phyloP scores from a whole-genome alignment of 2,888 invertebrate genomes.

The Dicycla oo region DNA sequence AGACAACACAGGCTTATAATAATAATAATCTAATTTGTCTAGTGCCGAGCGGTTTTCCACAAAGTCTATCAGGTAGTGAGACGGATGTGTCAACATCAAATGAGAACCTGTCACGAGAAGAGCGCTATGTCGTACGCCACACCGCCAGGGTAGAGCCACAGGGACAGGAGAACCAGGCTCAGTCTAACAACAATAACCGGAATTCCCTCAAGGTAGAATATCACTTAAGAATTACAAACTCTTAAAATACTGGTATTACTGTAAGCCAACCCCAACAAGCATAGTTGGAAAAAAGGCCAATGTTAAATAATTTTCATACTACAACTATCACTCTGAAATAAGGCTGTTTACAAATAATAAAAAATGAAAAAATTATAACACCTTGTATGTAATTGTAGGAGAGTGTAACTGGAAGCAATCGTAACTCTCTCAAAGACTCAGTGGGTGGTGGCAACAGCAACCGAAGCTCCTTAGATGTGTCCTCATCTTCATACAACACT shows the following conservation, averaged over 20 bases:
- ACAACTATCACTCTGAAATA: neutral
- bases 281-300: neutral
- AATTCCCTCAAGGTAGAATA: slow-evolving; percentile 90
- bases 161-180: slow-evolving; percentile 94
- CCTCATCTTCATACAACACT: slow-evolving; percentile 95
- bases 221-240: neutral
- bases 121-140: slow-evolving; percentile 95
- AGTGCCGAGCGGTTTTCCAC: slow-evolving; percentile 91
- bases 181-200: slow-evolving; percentile 86
- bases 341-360: neutral
- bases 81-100: slow-evolving; percentile 97
- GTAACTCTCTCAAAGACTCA: slow-evolving; percentile 91
- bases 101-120: slow-evolving; percentile 96
- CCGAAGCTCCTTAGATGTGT: slow-evolving; percentile 93
- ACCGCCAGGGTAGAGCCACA: slow-evolving; percentile 97
- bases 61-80: slow-evolving; percentile 96
- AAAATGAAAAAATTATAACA: neutral
- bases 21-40: slow-evolving; percentile 24
- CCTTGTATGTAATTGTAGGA: slow-evolving; percentile 72
- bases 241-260: neutral
- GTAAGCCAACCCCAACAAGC: neutral
- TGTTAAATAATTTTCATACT: neutral
- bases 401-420: slow-evolving; percentile 89
- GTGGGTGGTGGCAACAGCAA: slow-evolving; percentile 91
- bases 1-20: too few species aligned